Base-by-base conservation (phyloP, 1,140 invertebrate genomes). In the Battus philenor region DNA sequence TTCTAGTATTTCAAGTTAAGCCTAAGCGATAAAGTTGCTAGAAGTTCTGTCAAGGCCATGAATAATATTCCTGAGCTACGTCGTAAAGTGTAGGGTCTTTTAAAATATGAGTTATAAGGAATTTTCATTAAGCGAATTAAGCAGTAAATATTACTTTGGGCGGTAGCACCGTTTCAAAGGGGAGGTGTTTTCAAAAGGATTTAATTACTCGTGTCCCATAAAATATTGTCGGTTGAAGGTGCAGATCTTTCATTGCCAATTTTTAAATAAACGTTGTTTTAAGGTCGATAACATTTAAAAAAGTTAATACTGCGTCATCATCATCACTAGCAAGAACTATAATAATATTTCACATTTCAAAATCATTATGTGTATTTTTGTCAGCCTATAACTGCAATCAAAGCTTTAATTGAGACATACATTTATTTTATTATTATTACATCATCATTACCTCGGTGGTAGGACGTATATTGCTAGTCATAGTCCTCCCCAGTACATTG, bases 121-220 rank as follows among this genome's bases (percentile, higher is more conserved):
- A 41, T 41, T 41, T 41, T 41, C 38, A 29, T 41, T 41, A 41
- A 41, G 26, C 38, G 38, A 41, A 26, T 41, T 27, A 27, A 41
- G 38, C 26, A 27, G 38, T 41, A 27, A 41, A 41, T 27, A 41
- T 41, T 26, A 27, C 24, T 24, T 13, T 29, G 9, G 29, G 12
- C 12, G 18, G 20, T 20, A 39, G 26, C 20, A 27, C 3, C 24
- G 13, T 18, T 20, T 20, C 33, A 36, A 36, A 36, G 33, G 33
- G 16, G 16, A 20, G 33, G 33, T 20, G 9, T 36, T 36, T 36
- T 41, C 8, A 39, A 41, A 30, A 41, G 22, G 38, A 27, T 15
- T 41, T 41, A 29, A 41, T 41, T 17, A 29, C 38, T 29, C 24
- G 12, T 27, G 24, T 16, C 22, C n/a, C 29, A 10, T 41, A 27